Base-by-base conservation (phyloP, 2,888 invertebrate species). In the Eueremaeus valkanovi region DNA sequence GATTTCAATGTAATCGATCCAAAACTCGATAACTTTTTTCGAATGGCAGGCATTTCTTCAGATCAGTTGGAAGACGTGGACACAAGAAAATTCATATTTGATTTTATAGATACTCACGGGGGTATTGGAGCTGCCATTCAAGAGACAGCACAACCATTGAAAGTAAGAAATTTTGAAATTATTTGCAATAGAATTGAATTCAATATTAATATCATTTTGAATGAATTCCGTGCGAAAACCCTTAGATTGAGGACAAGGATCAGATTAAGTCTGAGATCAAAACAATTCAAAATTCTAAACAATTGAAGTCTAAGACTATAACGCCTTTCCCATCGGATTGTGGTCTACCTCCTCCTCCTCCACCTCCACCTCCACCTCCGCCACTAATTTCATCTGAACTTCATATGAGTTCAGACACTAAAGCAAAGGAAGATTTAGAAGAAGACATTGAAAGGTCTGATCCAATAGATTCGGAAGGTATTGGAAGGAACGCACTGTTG, bases 31-130 rank as follows among this genome's bases (percentile, higher is more conserved):
- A 85, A 87, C 79, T 90, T 93, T 84, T 90, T 93, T 83, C 86
- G 86, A 77, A 86, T 75, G 83, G 92, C 91, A 11, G 95, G 95
- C 75, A 90, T 95, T 18, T 91, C 92, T 0, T 90, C 92, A 79
- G 88, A 87, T 77, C 89, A 93, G 81, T 86, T 95, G 3, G 87
- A 90, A 79, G 92, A 95, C 84, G 88, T 89, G 80, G 90, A 90
- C 76, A 96, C 95, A 1, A 87, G 94, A 66, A 90, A 91, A 80
- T 96, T 95, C 83, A 95, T 96, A 81, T 95, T 95, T 83, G 92
- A 93, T 83, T 95, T 95, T 83, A 92, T 96, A 79, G 90, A 91
- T 83, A 87, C 87, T 79, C 88, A 93, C 83, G 94, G 95, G 66
- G 95, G 93, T 0, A 83, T 92, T 74, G 91, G 90, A 80, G 90